phyloP scores from a whole-genome alignment of 2,113 vertebrate species.

The Gadus macrocephalus region DNA sequence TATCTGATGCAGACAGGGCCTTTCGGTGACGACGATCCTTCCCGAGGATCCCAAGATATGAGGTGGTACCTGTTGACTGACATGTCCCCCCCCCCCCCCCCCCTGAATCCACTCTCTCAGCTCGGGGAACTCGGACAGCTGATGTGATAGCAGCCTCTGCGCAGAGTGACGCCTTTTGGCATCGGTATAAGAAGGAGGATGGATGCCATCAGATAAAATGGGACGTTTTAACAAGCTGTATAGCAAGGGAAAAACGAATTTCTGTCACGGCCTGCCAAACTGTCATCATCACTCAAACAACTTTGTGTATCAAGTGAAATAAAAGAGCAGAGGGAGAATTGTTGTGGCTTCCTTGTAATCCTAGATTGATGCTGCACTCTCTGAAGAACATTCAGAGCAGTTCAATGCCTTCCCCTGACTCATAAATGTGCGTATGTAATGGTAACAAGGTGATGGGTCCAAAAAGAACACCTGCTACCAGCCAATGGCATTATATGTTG shows the following conservation, averaged over 20 bases:
- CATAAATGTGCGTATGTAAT: conserved; percentile 16
- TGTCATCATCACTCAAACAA: background rate
- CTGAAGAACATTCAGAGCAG: conserved; percentile 33
- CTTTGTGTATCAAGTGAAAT: no score
- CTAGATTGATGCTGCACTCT: conserved; percentile 40
- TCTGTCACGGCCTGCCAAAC: conserved; percentile 56
- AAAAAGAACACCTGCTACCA: background rate
- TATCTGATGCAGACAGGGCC: background rate
- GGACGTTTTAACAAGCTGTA: conserved; percentile 51
- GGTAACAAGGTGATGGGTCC: conserved; percentile 2
- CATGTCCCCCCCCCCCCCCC: conserved; percentile 34
- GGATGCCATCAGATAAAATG: conserved; percentile 64
- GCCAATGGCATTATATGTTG: conserved; percentile 36
- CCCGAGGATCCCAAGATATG: conserved; percentile 39
- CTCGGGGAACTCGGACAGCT: conserved; percentile 44
- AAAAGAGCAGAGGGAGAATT: background rate
- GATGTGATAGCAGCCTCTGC: conserved; percentile 62
- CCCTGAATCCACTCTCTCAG: conserved; percentile 12
- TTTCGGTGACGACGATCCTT: conserved; percentile 50
- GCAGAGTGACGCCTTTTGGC: conserved; percentile 53
- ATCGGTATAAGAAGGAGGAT: conserved; percentile 52
- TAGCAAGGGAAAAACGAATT: conserved; percentile 55
- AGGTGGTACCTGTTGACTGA: conserved; percentile 51
- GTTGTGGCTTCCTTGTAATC: conserved; percentile 47
- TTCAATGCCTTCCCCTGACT: conserved; percentile 28